These are phyloP conservation scores for Chaetorhynchus papuensis DNA, from an alignment of 2,113 vertebrate species.

Conservation along the genomic window DNA sequence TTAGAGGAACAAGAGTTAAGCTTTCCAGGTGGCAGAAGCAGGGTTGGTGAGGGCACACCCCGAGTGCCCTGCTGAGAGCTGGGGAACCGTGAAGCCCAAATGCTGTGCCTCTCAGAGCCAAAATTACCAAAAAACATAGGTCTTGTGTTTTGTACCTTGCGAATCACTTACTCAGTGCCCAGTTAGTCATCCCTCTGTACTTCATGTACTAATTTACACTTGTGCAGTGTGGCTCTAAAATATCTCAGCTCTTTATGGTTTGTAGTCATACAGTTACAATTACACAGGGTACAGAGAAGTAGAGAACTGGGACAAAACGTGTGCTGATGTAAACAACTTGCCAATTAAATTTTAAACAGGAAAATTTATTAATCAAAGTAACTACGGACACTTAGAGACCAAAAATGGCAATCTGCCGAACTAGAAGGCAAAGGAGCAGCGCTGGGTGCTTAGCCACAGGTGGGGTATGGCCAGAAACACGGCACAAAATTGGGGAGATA, in stretches of 20 bases:
- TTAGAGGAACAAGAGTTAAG: not conserved
- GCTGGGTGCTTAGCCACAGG: too few species aligned
- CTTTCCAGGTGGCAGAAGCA: not conserved
- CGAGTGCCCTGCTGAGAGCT: not conserved
- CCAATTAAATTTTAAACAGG: too few species aligned
- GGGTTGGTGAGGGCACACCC: not conserved
- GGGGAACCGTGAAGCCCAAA: fast-evolving
- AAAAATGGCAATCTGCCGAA: too few species aligned
- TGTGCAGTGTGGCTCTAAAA: not conserved
- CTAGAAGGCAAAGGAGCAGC: too few species aligned
- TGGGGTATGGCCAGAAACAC: too few species aligned
- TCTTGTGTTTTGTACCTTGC: not conserved
- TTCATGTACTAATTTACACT: not conserved
- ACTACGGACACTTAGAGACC: too few species aligned
- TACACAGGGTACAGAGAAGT: not conserved
- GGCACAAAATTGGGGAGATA: too few species aligned
- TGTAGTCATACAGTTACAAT: not conserved
- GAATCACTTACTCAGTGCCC: not conserved
- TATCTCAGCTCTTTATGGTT: not conserved
- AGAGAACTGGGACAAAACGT: not conserved
- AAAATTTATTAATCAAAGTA: too few species aligned
- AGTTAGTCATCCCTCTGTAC: not conserved
- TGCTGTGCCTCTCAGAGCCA: not conserved
- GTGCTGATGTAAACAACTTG: too few species aligned
- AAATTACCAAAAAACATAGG: not conserved